A percentile compares a stretch with the other conserved stretches of the same genome.
Conservation (phyloP, 2,797 vertebrate species). For the Lophura swinhoii region DNA sequence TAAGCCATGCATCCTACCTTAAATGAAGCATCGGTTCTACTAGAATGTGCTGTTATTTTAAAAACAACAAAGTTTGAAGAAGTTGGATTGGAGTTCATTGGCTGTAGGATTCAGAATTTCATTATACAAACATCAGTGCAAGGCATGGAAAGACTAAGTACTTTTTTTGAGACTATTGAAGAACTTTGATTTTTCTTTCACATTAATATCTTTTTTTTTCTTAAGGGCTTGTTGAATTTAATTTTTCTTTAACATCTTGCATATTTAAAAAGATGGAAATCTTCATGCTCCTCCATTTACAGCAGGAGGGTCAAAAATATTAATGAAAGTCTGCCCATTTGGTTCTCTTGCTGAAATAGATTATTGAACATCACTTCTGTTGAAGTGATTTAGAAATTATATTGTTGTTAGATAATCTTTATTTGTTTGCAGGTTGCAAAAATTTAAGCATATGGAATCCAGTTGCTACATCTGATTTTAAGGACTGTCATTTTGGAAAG, state of each 20-base stretch:
- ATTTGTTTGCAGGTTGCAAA: neutral
- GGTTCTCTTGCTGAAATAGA: neutral
- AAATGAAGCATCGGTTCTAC: neutral
- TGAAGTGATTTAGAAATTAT: neutral
- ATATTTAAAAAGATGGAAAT: neutral
- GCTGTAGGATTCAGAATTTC: neutral
- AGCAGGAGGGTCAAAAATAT: neutral
- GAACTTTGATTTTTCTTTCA: neutral
- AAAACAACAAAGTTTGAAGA: neutral
- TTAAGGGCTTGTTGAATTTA: neutral
- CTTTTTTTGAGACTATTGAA: neutral
- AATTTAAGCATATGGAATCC: neutral
- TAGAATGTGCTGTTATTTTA: neutral
- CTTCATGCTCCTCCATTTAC: neutral
- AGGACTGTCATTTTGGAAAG: neutral
- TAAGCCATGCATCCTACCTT: neutral
- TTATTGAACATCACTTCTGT: neutral
- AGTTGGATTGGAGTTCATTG: neutral
- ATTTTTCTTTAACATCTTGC: neutral
- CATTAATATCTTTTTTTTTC: neutral
- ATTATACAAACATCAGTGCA: neutral
- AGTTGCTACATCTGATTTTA: neutral
- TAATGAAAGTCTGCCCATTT: neutral
- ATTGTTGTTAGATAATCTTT: neutral
- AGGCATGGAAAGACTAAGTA: neutral